Conservation (phyloP, 2,888 invertebrate genomes). For the Trissonchulus latispiculum region DNA sequence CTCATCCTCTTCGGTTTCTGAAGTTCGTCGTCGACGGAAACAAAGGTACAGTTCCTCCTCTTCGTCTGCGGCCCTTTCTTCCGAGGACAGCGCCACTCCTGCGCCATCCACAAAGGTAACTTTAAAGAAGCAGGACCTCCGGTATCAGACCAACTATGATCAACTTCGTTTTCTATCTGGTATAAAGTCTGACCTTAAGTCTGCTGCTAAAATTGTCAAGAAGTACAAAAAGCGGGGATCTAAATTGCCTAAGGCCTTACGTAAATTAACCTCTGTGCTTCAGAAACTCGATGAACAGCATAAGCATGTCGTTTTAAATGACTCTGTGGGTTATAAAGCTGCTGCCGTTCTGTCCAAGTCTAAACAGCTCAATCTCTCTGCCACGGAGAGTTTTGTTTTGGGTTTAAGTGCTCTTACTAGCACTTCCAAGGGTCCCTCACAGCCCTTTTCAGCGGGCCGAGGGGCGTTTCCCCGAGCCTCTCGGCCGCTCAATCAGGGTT, state of each 20-base stretch:
- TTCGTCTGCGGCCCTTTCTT: no score
- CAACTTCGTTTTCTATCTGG: no score
- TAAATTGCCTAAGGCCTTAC: background rate
- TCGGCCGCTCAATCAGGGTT: background rate
- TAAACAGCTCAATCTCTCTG: background rate
- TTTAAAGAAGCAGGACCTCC: no score
- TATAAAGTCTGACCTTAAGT: no score
- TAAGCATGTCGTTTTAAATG: background rate
- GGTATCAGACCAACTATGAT: no score
- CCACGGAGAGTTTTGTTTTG: background rate
- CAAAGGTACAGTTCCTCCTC: no score
- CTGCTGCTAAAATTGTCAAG: no score
- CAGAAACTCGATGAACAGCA: background rate
- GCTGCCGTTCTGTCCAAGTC: background rate
- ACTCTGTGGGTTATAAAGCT: background rate
- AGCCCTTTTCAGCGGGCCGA: conserved; percentile 8
- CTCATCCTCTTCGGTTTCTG: no score
- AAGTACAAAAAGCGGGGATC: background rate
- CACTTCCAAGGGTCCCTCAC: background rate
- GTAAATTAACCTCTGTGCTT: background rate
- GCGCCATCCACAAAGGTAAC: no score
- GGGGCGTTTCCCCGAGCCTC: no score
- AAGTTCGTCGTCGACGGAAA: no score
- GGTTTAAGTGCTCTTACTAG: background rate
- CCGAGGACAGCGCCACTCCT: no score